Evolutionary conservation across 2,113 vertebrate species (phyloP), one percentile per base, ranked within the genome.

Genomic region (Guaruba guarouba): DNA sequence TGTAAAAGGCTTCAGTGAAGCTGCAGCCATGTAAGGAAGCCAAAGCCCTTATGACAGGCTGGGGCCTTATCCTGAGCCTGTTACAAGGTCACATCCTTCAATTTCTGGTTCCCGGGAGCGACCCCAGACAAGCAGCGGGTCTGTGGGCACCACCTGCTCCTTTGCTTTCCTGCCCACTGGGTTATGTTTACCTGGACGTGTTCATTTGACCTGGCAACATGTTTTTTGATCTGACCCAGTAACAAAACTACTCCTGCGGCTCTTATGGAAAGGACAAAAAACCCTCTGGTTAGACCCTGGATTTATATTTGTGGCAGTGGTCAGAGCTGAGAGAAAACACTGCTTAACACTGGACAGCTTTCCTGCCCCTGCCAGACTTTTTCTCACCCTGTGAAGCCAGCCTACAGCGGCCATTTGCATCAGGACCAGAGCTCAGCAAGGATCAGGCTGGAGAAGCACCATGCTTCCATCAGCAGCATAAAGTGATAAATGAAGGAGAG

Each of bases 351-450:
- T 69, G 37, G 59, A 19, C 14, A 78, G 24, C 37, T 89, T 59
- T 78, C 37, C 4, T 3, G 77, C 31, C 29, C 24, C 35, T 70
- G 64, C 33, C 69, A 46, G 52, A 6, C 28, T 15, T 54, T 37
- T 54, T 51, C 46, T 66, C 76, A 29, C 43, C 48, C 77, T 70
- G 27, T 46, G 13, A 77, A n/a, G 44, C 15, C 63, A 64, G 75
- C 15, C 43, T 46, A 51, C 2, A 0, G 54, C 33, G 29, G 33
- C 44, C 55, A 2, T 14, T 80, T 52, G 46, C 44, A 20, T 2
- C 0, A 2, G 67, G 66, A 33, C 15, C 0, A 0, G 25, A 48
- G 66, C 46, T 18, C 25, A 52, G 48, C 31, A 4, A 35, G 62
- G 35, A 44, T 19, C 8, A 13, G 51, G 49, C 54, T 1, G 11